phyloP scores from a whole-genome alignment of 2,888 invertebrate species.

The Drosophila melanosoma region DNA sequence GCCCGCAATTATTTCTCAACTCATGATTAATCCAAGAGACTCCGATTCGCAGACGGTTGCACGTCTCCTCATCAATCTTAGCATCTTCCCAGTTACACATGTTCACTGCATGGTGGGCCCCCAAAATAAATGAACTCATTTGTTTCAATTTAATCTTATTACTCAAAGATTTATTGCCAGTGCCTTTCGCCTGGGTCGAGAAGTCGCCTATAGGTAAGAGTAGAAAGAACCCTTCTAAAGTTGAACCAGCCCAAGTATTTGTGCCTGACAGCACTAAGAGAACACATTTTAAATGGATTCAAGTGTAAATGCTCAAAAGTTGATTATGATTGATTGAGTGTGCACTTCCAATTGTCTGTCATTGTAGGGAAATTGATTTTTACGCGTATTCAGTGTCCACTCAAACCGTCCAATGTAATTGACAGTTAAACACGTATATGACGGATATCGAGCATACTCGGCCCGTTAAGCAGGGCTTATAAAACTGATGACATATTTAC shows the following conservation, averaged over 20 bases:
- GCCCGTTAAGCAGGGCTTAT: constrained; percentile 38
- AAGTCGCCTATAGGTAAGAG: constrained; percentile 52
- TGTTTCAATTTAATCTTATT: constrained; percentile 76
- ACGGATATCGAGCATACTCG: constrained; percentile 50
- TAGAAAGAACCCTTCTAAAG: constrained; percentile 21
- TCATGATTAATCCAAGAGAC: constrained; percentile 9
- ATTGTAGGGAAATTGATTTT: constrained; percentile 62
- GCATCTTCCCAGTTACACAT: constrained; percentile 16
- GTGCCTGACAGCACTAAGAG: constrained; percentile 29
- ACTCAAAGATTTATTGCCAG: constrained; percentile 69
- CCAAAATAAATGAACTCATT: constrained; percentile 69
- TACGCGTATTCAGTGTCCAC: constrained; percentile 40
- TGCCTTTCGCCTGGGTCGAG: constrained; percentile 60
- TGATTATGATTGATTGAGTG: constrained; percentile 77
- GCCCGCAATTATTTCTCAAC: constrained; percentile 11
- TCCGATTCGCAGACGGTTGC: not conserved
- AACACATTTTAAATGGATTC: constrained; percentile 54
- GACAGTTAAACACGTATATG: constrained; percentile 45
- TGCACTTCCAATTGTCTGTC: constrained; percentile 57
- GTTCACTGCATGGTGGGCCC: constrained; percentile 22
- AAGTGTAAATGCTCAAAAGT: constrained; percentile 60
- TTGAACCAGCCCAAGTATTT: constrained; percentile 44
- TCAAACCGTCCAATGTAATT: constrained; percentile 54
- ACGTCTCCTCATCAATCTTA: constrained; percentile 19
- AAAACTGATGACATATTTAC: constrained; percentile 21